These are phyloP conservation scores for Clarias gariepinus DNA, from an alignment of 2,113 vertebrate species.

Conservation along the genomic window DNA sequence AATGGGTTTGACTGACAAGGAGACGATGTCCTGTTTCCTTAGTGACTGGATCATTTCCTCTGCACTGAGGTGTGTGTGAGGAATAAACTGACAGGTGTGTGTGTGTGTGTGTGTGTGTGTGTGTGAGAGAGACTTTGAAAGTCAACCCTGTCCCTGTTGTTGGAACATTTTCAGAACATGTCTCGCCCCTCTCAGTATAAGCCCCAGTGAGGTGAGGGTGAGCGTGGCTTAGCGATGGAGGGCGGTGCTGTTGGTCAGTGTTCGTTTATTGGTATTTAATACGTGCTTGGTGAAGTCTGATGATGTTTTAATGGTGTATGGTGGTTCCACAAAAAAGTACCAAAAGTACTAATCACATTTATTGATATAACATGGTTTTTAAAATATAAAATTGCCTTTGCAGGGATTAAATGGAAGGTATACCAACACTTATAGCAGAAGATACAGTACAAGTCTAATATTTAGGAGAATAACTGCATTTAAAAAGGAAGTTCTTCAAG, in stretches of 20 bases:
- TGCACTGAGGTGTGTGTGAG: not conserved
- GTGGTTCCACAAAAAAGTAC: not conserved
- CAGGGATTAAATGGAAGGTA: too few species aligned
- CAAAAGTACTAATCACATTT: too few species aligned
- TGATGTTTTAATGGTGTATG: not conserved
- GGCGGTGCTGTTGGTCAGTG: too few species aligned
- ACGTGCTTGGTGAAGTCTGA: too few species aligned
- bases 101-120: not conserved
- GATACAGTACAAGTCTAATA: too few species aligned
- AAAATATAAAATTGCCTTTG: too few species aligned
- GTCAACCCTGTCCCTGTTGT: not conserved
- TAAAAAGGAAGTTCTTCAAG: too few species aligned
- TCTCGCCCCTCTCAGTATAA: not conserved
- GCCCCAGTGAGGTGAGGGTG: too few species aligned
- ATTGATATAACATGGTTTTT: too few species aligned
- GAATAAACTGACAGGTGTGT: not conserved
- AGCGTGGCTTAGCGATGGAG: not conserved
- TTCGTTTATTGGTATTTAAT: too few species aligned
- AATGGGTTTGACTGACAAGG: conserved; percentile 43
- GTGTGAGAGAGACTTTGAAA: not conserved
- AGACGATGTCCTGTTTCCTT: conserved; percentile 2
- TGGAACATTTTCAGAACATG: not conserved
- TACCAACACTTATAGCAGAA: too few species aligned
- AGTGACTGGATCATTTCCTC: not conserved
- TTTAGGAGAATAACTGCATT: too few species aligned